phyloP scores from a whole-genome alignment of 92 coral and sea anemone species.

The Montipora capitata region DNA sequence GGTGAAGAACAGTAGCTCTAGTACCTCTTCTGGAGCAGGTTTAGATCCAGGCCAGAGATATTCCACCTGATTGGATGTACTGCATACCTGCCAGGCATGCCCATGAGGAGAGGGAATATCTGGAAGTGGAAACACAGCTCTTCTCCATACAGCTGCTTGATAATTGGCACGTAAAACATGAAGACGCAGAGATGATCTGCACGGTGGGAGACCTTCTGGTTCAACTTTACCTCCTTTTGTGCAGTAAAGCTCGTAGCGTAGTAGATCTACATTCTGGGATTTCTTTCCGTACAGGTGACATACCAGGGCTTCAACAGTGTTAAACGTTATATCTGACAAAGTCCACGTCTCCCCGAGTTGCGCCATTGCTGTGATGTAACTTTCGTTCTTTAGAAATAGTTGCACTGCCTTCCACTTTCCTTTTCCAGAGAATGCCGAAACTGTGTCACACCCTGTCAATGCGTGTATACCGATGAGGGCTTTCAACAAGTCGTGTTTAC shows the following conservation, averaged over 20 bases:
- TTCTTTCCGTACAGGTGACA: conserved; percentile 72
- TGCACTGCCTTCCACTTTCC: conserved; percentile 52
- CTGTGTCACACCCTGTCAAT: conserved; percentile 72
- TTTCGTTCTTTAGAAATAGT: conserved; percentile 53
- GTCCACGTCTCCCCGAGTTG: conserved; percentile 54
- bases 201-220: conserved; percentile 78
- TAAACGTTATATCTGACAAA: conserved; percentile 45
- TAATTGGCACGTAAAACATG: conserved; percentile 70
- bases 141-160: conserved; percentile 76
- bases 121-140: conserved; percentile 62
- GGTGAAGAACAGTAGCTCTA: conserved; percentile 69
- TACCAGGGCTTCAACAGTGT: conserved; percentile 36
- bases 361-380: conserved; percentile 46
- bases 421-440: conserved; percentile 60
- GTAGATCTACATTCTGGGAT: conserved; percentile 46
- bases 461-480: conserved; percentile 56
- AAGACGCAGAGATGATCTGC: conserved; percentile 71
- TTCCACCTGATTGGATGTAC: conserved; percentile 27
- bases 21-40: conserved; percentile 80
- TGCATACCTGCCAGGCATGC: conserved; percentile 64
- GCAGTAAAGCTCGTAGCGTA: conserved; percentile 74
- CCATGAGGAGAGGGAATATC: conserved; percentile 76
- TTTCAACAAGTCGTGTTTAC: conserved; percentile 12
- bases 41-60: conserved; percentile 73
- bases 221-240: conserved; percentile 76